Evolutionary conservation across 2,113 vertebrate genomes (phyloP).

Genomic region (Bolborhynchus lineola): DNA sequence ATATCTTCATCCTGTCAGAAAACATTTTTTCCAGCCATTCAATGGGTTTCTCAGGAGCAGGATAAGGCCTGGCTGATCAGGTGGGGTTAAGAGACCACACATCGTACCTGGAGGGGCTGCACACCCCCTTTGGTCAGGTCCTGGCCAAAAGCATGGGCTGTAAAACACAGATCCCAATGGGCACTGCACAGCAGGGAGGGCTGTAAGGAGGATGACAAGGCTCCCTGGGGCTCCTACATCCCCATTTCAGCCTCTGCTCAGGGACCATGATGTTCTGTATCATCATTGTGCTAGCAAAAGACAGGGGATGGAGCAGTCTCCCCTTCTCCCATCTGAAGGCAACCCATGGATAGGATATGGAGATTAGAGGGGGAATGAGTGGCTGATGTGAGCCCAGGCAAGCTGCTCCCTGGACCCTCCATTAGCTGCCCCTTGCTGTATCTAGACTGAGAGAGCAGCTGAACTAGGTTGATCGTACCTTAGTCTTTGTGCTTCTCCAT

Average conservation of each 20-base stretch:
- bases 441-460: not conserved
- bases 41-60: not conserved
- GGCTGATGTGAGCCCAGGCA: fast-evolving
- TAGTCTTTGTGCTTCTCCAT: not conserved
- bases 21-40: not conserved
- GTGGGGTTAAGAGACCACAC: not conserved
- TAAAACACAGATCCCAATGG: not conserved
- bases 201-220: fast-evolving
- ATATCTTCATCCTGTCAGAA: conserved; percentile 45
- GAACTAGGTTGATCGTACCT: not conserved
- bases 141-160: not conserved
- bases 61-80: not conserved
- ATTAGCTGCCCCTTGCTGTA: not conserved
- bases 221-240: not conserved
- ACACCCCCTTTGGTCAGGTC: fast-evolving
- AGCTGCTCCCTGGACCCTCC: not conserved
- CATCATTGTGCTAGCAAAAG: not conserved
- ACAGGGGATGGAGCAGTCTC: not conserved
- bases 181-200: not conserved
- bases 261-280: not conserved
- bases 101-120: not conserved
- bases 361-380: not conserved
- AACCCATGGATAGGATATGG: not conserved
- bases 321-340: not conserved
- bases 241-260: not conserved